These are phyloP conservation scores for Hydropotes inermis DNA, from an alignment of 2,113 vertebrate species.

Conservation along the genomic window DNA sequence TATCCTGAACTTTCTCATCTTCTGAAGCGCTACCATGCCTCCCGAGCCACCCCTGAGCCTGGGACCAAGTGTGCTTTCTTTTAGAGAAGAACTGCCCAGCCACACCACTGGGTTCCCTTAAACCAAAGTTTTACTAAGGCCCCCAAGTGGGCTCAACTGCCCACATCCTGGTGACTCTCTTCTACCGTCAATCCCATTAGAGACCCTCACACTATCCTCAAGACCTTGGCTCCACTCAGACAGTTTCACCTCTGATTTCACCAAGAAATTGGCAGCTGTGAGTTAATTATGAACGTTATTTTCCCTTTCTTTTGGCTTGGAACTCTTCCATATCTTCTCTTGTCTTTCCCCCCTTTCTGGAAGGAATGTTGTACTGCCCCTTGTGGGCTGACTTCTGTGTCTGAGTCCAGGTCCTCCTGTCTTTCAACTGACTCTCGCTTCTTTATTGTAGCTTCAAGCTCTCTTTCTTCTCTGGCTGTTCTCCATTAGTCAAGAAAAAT, in stretches of 20 bases:
- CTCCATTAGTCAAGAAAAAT: conserved; percentile 16
- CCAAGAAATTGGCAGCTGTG: background rate
- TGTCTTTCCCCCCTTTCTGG: background rate
- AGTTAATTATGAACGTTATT: background rate
- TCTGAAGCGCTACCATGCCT: background rate
- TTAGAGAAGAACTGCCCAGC: background rate
- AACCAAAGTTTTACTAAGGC: background rate
- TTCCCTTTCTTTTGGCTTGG: background rate
- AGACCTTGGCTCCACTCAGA: background rate
- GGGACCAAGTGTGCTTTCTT: background rate
- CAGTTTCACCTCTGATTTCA: background rate
- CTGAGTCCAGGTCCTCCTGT: background rate
- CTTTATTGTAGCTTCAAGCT: background rate
- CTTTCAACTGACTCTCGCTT: background rate
- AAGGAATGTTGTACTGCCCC: background rate
- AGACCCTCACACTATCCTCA: background rate
- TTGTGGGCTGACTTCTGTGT: background rate
- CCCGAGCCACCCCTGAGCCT: background rate
- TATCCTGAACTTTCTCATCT: background rate
- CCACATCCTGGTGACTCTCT: background rate
- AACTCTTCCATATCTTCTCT: background rate
- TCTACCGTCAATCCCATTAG: background rate
- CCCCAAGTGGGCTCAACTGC: background rate
- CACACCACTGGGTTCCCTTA: background rate
- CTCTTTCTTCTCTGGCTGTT: background rate